A percentile compares a stretch with the other conserved stretches of the same genome.
phyloP scores from a whole-genome alignment of 2,113 vertebrate species.

The Rhipidura dahli region DNA sequence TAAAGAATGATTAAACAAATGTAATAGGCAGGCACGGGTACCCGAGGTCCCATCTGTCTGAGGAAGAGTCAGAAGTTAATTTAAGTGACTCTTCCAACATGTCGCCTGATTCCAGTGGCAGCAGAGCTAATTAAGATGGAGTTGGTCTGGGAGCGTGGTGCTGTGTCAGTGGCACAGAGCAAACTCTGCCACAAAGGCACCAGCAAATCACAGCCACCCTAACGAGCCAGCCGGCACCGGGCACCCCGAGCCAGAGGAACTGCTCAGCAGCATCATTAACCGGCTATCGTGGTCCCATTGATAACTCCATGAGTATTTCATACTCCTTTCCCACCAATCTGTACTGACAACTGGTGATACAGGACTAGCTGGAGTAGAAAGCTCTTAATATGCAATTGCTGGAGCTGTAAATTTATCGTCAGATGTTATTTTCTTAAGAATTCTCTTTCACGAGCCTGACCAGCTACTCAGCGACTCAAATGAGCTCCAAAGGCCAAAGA shows the following conservation, averaged over 20 bases:
- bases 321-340: background rate
- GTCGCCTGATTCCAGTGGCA: conserved; percentile 35
- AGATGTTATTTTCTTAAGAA: background rate
- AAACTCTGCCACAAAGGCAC: conserved; percentile 13
- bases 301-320: conserved; percentile 60
- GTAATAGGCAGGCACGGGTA: background rate
- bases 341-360: conserved; percentile 6
- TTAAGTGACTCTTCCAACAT: conserved; percentile 41
- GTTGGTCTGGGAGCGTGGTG: conserved; percentile 15
- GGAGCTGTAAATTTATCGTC: conserved; percentile 24
- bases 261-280: conserved; percentile 55
- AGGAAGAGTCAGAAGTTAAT: conserved; percentile 60
- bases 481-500: background rate
- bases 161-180: background rate
- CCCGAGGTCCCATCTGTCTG: conserved; percentile 3
- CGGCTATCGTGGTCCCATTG: conserved; percentile 14
- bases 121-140: conserved; percentile 55
- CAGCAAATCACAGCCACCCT: background rate
- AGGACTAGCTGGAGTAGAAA: conserved; percentile 1
- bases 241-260: background rate
- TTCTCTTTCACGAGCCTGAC: background rate
- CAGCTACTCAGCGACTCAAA: background rate
- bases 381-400: background rate
- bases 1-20: conserved; percentile 15
- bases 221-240: background rate